phyloP scores from a whole-genome alignment of 2,888 invertebrate genomes.

The Erynnis tages region DNA sequence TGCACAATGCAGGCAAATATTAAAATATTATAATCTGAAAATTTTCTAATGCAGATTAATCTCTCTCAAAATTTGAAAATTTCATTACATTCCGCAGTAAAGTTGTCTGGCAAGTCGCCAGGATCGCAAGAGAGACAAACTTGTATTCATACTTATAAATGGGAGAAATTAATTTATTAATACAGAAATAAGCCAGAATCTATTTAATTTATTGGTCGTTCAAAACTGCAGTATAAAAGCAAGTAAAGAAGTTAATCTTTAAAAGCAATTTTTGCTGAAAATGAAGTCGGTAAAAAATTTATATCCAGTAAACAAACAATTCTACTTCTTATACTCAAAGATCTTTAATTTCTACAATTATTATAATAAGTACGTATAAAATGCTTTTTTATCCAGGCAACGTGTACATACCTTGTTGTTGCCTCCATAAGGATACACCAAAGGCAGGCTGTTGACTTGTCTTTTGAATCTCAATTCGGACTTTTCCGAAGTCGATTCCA shows the following conservation, averaged over 20 bases:
- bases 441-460: slow-evolving; percentile 66
- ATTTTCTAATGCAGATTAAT: neutral
- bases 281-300: too few relatives aligned
- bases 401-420: slow-evolving; percentile 72
- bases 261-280: too few relatives aligned
- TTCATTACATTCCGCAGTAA: neutral
- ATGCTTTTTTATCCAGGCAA: too few relatives aligned
- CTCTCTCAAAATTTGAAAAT: neutral
- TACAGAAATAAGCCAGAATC: neutral
- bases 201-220: neutral
- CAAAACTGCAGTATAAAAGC: too few relatives aligned
- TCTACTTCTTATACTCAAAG: too few relatives aligned
- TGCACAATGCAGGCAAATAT: too few relatives aligned
- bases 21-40: neutral
- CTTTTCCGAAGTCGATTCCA: neutral
- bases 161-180: neutral
- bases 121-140: neutral
- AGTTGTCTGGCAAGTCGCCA: neutral
- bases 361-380: too few relatives aligned
- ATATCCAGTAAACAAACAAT: too few relatives aligned
- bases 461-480: slow-evolving; percentile 36
- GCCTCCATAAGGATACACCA: slow-evolving; percentile 79
- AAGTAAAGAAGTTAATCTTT: too few relatives aligned
- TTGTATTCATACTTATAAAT: slow-evolving; percentile 1
- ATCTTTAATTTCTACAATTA: too few relatives aligned